Percentiles rank a stretch among this genome's conserved stretches.
Conservation (phyloP, 2,888 invertebrate species). For the Tetranychus piercei region DNA sequence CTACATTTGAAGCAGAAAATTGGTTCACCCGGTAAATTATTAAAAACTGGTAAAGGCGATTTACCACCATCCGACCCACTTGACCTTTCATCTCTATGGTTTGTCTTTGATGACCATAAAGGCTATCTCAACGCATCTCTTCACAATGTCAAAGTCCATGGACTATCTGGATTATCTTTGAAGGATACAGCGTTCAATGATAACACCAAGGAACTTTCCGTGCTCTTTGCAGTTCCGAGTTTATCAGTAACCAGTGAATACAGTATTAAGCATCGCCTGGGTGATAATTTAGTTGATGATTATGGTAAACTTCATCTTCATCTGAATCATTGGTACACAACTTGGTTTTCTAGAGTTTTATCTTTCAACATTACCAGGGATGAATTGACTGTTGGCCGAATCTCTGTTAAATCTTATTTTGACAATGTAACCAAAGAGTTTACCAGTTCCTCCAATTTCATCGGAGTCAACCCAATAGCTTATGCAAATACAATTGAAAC, state of each 20-base stretch:
- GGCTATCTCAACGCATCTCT: slow-evolving; percentile 4
- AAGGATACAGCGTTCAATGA: slow-evolving; percentile 7
- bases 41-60: slow-evolving; percentile 5
- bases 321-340: slow-evolving; percentile 1
- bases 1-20: not conserved
- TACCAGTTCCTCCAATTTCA: not conserved
- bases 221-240: not conserved
- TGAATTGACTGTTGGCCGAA: not conserved
- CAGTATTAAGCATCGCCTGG: not conserved
- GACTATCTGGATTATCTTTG: not conserved
- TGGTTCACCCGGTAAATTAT: slow-evolving; percentile 5
- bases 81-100: slow-evolving; percentile 5
- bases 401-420: slow-evolving; percentile 2
- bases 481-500: not conserved
- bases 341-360: not conserved
- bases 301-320: not conserved
- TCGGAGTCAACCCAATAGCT: not conserved
- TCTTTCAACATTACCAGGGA: not conserved
- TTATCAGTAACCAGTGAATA: not conserved
- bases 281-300: not conserved
- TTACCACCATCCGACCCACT: slow-evolving; percentile 8
- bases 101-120: slow-evolving; percentile 7
- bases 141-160: slow-evolving; percentile 9
- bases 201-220: not conserved
- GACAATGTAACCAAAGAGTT: slow-evolving; percentile 10